A percentile compares a stretch with the other conserved stretches of the same genome.
Conservation (phyloP, 2,113 vertebrate species). For the Numida meleagris region DNA sequence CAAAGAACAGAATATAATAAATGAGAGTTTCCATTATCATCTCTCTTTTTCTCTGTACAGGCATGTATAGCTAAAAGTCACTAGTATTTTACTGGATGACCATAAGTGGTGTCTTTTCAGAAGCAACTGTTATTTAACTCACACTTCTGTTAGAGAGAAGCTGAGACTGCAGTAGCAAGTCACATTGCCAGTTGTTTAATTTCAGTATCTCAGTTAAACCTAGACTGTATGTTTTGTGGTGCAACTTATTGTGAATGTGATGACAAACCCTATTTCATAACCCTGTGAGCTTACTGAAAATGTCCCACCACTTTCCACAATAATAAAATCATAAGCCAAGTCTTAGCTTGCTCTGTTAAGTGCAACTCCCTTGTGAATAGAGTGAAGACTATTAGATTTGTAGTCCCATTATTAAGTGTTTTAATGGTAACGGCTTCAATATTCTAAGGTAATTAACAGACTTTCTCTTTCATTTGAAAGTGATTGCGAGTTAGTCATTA, state of each 20-base stretch:
- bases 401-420: constrained; percentile 20
- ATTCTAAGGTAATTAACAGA: constrained; percentile 28
- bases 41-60: neutral
- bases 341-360: neutral
- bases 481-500: neutral
- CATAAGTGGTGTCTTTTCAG: neutral
- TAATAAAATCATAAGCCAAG: constrained; percentile 28
- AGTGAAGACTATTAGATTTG: constrained; percentile 13
- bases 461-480: constrained; percentile 16
- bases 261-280: neutral
- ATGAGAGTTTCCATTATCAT: neutral
- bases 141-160: neutral
- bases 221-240: neutral
- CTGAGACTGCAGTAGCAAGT: neutral
- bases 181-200: neutral
- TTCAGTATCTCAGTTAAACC: neutral
- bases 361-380: neutral
- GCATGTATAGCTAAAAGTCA: neutral
- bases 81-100: neutral
- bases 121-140: neutral
- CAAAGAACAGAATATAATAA: neutral
- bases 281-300: neutral
- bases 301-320: neutral
- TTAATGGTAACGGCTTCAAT: constrained; percentile 30
- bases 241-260: neutral